Conservation (phyloP, 92 coral and sea anemone genomes). For the Virgularia gustaviana region DNA sequence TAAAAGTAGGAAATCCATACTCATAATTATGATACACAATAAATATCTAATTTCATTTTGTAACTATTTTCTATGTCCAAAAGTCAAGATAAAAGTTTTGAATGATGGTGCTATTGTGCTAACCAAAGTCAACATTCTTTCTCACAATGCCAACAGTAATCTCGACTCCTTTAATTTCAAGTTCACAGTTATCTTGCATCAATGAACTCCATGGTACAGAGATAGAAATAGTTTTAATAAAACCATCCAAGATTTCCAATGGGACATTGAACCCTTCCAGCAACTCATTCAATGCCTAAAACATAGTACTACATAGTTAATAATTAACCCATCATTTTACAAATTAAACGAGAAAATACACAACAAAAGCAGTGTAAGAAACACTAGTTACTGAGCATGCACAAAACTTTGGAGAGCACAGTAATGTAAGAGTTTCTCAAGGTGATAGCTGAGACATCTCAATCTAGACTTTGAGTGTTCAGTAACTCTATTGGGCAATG, state of each 20-base stretch:
- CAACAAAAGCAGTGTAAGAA: not conserved
- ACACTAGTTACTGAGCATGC: not conserved
- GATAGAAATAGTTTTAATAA: slow-evolving; percentile 79
- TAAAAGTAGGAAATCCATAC: no score
- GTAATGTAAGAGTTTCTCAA: no score
- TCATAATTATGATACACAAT: not conserved
- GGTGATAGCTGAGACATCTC: no score
- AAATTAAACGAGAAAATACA: not conserved
- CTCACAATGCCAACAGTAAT: slow-evolving; percentile 72
- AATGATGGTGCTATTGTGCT: not conserved
- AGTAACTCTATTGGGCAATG: no score
- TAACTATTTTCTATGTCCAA: not conserved
- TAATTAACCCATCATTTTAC: not conserved
- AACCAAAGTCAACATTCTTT: slow-evolving; percentile 81
- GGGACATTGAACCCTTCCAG: slow-evolving; percentile 87
- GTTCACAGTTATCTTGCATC: slow-evolving; percentile 84
- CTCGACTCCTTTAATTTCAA: slow-evolving; percentile 91
- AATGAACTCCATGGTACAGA: slow-evolving; percentile 99
- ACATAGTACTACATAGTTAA: not conserved
- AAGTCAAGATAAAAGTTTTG: not conserved
- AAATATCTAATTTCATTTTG: not conserved
- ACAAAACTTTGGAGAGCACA: no score
- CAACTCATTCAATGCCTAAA: slow-evolving; percentile 95
- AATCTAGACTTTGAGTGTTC: no score
- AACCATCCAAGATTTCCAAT: slow-evolving; percentile 90